Conservation (phyloP, 2,888 invertebrate genomes). For the Margaritifera margaritifera region DNA sequence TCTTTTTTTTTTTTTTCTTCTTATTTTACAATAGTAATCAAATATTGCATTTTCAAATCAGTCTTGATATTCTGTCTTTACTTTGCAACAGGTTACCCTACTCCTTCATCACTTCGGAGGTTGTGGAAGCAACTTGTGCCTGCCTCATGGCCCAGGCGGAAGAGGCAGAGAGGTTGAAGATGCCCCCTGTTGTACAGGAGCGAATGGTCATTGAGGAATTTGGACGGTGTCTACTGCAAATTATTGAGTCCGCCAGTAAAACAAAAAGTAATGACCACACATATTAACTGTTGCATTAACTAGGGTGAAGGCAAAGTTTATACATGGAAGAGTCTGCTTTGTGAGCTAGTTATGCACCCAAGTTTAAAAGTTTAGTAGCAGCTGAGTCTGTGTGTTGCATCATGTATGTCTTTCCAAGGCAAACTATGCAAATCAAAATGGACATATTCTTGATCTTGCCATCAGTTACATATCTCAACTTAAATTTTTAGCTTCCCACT, state of each 20-base stretch:
- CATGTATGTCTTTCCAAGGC: too few species aligned
- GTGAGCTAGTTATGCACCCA: too few species aligned
- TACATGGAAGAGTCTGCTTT: too few species aligned
- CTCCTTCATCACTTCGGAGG: constrained; percentile 93
- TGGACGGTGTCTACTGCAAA: constrained; percentile 93
- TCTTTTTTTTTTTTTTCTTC: background rate
- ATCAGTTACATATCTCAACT: too few species aligned
- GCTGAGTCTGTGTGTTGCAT: too few species aligned
- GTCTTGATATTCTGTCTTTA: background rate
- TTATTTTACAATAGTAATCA: background rate
- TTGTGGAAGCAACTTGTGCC: constrained; percentile 95
- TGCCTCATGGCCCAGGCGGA: constrained; percentile 95
- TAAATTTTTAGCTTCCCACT: too few species aligned
- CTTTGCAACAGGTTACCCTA: constrained; percentile 81
- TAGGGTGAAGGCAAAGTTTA: too few species aligned
- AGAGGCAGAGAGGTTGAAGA: constrained; percentile 81
- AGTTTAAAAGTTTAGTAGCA: too few species aligned
- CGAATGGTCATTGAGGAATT: constrained; percentile 92
- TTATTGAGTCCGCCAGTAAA: constrained; percentile 83
- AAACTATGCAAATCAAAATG: too few species aligned
- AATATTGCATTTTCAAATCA: background rate
- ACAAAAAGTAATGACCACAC: constrained; percentile 58
- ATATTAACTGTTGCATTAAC: too few species aligned
- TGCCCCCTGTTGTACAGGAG: constrained; percentile 80
- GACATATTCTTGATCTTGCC: too few species aligned